Percentiles rank a stretch among this genome's conserved stretches.
Conservation (phyloP, 2,797 vertebrate species). For the Steatocranus sp. region DNA sequence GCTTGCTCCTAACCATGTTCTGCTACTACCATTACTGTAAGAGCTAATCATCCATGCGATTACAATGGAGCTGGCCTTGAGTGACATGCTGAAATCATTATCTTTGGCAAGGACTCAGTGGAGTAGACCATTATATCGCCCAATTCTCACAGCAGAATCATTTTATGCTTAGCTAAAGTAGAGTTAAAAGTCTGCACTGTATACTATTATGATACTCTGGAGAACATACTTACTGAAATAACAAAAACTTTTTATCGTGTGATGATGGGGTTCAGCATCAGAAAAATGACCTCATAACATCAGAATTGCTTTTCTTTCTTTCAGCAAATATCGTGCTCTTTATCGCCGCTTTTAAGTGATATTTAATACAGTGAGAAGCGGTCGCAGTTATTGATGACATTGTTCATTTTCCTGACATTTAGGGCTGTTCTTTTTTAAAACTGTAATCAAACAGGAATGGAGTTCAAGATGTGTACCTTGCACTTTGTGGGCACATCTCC, state of each 20-base stretch:
- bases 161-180: conserved; percentile 4
- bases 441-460: conserved; percentile 23
- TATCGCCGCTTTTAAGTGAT: not conserved
- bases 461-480: conserved; percentile 42
- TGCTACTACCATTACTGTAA: conserved; percentile 63
- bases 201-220: conserved; percentile 21
- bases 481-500: conserved; percentile 40
- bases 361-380: not conserved
- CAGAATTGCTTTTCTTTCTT: not conserved
- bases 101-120: conserved; percentile 42
- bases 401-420: not conserved
- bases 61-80: conserved; percentile 48
- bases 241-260: conserved; percentile 6
- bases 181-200: conserved; percentile 19
- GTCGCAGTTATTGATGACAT: not conserved
- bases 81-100: conserved; percentile 70
- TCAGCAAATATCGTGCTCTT: rapidly evolving
- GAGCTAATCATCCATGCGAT: conserved; percentile 70
- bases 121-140: conserved; percentile 43
- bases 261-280: not conserved
- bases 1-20: conserved; percentile 48
- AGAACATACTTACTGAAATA: conserved; percentile 39
- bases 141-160: conserved; percentile 22
- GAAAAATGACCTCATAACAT: not conserved
- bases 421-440: not conserved